A percentile compares a stretch with the other conserved stretches of the same genome.
phyloP scores from a whole-genome alignment of 2,113 vertebrate species.

The Tympanuchus pallidicinctus region DNA sequence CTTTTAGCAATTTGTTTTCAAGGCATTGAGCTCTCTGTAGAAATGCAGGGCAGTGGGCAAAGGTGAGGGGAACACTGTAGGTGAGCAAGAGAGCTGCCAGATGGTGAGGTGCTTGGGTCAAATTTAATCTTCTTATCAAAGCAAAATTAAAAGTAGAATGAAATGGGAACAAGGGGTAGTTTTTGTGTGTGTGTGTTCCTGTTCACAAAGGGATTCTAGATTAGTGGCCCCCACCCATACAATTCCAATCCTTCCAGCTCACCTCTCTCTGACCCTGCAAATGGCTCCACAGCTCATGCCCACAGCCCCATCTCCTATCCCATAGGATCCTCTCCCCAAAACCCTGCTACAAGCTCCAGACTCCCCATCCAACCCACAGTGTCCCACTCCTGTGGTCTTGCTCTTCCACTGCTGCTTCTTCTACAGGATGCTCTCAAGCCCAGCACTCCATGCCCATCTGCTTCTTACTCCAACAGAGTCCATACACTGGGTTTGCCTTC shows the following conservation, averaged over 20 bases:
- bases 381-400: not conserved
- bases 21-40: not conserved
- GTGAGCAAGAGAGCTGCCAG: not conserved
- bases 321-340: not conserved
- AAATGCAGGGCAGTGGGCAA: not conserved
- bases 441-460: not conserved
- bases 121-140: not conserved
- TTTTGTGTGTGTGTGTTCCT: not conserved
- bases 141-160: not conserved
- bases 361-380: not conserved
- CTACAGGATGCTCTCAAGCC: not conserved
- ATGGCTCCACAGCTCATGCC: too few species aligned
- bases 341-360: not conserved
- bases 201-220: not conserved
- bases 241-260: not conserved
- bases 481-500: not conserved
- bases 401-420: not conserved
- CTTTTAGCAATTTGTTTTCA: not conserved
- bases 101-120: not conserved
- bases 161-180: not conserved
- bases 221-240: fast-evolving
- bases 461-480: not conserved
- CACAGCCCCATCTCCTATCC: not conserved
- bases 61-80: not conserved
- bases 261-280: fast-evolving